These are phyloP conservation scores for Colletes gigas DNA, from an alignment of 1,140 invertebrate species.

Conservation along the genomic window DNA sequence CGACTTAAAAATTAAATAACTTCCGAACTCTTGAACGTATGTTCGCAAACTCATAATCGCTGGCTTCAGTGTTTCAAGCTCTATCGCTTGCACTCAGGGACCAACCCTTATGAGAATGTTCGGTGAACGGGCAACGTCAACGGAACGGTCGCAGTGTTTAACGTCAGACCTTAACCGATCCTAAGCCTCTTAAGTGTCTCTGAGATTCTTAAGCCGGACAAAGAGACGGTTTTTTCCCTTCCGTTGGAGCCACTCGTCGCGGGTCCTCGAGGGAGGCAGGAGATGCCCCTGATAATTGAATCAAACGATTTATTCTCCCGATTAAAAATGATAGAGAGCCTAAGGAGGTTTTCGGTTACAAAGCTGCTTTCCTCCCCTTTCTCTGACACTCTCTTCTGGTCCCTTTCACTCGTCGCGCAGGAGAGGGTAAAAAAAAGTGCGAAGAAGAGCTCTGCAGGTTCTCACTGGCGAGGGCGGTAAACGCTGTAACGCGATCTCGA, in stretches of 20 bases:
- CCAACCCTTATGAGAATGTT: not conserved
- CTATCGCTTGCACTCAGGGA: not conserved
- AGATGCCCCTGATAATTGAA: slow-evolving; percentile 79
- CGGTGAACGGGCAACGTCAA: slow-evolving; percentile 30
- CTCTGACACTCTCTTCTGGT: slow-evolving; percentile 50
- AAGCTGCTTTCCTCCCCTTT: slow-evolving; percentile 76
- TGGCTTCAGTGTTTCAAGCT: not conserved
- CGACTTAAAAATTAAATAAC: no score
- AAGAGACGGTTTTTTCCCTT: slow-evolving; percentile 76
- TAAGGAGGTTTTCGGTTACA: slow-evolving; percentile 76
- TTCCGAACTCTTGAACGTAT: no score
- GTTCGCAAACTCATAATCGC: no score
- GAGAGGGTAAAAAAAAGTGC: slow-evolving; percentile 54
- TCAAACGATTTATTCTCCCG: slow-evolving; percentile 81
- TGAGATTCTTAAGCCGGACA: slow-evolving; percentile 79
- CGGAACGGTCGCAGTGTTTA: slow-evolving; percentile 63
- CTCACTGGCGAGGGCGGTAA: slow-evolving; percentile 50
- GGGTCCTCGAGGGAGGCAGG: slow-evolving; percentile 62
- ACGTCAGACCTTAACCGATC: slow-evolving; percentile 76
- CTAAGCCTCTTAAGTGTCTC: slow-evolving; percentile 79
- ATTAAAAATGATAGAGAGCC: slow-evolving; percentile 79
- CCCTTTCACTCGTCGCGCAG: slow-evolving; percentile 46
- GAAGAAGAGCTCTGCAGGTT: slow-evolving; percentile 51
- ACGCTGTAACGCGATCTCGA: slow-evolving; percentile 64
- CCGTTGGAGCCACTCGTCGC: slow-evolving; percentile 49